phyloP scores from a whole-genome alignment of 2,888 invertebrate genomes.

The Drosophila kambysellisi region DNA sequence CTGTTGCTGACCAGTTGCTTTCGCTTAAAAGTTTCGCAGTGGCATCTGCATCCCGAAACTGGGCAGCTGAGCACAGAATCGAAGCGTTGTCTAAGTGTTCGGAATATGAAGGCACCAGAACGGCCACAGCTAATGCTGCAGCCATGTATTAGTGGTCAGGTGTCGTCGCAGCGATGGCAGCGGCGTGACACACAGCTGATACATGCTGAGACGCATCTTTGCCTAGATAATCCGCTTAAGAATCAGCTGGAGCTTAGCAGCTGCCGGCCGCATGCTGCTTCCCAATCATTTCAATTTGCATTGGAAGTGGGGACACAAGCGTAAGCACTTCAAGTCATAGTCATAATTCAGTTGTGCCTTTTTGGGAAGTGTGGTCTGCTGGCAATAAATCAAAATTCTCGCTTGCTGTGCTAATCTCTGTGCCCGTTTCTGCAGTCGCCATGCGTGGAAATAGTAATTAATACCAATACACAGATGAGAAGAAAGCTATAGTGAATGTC shows the following conservation, averaged over 20 bases:
- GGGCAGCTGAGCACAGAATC: conserved; percentile 65
- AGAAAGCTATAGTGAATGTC: conserved; percentile 35
- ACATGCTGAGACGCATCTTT: conserved; percentile 76
- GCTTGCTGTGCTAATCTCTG: conserved; percentile 68
- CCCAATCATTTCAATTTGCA: conserved; percentile 84
- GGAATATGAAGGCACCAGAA: background rate
- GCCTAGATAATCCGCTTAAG: conserved; percentile 81
- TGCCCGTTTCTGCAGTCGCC: conserved; percentile 57
- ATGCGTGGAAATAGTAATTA: conserved; percentile 8
- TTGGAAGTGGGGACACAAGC: conserved; percentile 79
- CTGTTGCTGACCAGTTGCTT: conserved; percentile 72
- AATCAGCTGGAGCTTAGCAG: conserved; percentile 73
- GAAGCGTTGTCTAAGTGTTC: conserved; percentile 67
- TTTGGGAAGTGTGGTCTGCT: background rate
- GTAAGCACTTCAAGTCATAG: conserved; percentile 22
- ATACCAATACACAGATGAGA: conserved; percentile 13
- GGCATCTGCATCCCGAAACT: conserved; percentile 71
- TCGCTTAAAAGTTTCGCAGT: conserved; percentile 68
- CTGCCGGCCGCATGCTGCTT: conserved; percentile 78
- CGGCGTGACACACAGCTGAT: conserved; percentile 78
- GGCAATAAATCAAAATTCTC: conserved; percentile 64
- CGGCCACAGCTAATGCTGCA: conserved; percentile 21
- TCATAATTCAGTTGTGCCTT: background rate
- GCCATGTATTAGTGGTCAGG: conserved; percentile 23
- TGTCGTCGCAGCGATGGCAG: conserved; percentile 76